phyloP scores from a whole-genome alignment of 1,140 invertebrate genomes.

The Ceratoteleas bidentatus region DNA sequence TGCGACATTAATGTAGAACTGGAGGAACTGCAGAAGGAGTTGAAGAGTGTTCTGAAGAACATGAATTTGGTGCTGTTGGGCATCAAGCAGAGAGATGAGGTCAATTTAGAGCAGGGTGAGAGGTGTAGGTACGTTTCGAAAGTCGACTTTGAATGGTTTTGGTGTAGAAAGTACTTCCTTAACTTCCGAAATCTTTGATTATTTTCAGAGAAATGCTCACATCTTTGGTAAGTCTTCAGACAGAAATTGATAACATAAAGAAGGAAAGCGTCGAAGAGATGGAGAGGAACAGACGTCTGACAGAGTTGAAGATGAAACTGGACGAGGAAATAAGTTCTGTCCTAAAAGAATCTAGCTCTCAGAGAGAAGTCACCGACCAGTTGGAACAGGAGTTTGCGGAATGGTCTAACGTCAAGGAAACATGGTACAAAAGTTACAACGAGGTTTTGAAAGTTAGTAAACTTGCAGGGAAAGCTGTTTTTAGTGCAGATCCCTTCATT shows the following conservation, averaged over 20 bases:
- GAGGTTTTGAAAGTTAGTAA: slow-evolving; percentile 65
- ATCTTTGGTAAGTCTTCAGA: slow-evolving; percentile 81
- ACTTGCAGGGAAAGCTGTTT: slow-evolving; percentile 20
- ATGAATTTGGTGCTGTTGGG: slow-evolving; percentile 88
- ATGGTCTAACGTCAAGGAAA: slow-evolving; percentile 81
- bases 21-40: slow-evolving; percentile 86
- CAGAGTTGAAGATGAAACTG: slow-evolving; percentile 83
- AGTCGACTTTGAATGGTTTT: no score
- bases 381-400: slow-evolving; percentile 82
- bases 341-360: slow-evolving; percentile 43
- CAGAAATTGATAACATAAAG: slow-evolving; percentile 82
- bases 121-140: slow-evolving; percentile 84
- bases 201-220: slow-evolving; percentile 81
- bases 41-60: slow-evolving; percentile 84
- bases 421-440: slow-evolving; percentile 83
- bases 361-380: slow-evolving; percentile 70
- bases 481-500: neutral
- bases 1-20: slow-evolving; percentile 86
- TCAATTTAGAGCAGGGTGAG: slow-evolving; percentile 83
- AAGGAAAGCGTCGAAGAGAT: slow-evolving; percentile 84
- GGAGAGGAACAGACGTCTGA: slow-evolving; percentile 85
- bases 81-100: slow-evolving; percentile 85
- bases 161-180: no score
- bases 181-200: neutral
- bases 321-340: slow-evolving; percentile 82